Conservation (phyloP, 2,797 vertebrate species). For the Melanotaenia boesemani region DNA sequence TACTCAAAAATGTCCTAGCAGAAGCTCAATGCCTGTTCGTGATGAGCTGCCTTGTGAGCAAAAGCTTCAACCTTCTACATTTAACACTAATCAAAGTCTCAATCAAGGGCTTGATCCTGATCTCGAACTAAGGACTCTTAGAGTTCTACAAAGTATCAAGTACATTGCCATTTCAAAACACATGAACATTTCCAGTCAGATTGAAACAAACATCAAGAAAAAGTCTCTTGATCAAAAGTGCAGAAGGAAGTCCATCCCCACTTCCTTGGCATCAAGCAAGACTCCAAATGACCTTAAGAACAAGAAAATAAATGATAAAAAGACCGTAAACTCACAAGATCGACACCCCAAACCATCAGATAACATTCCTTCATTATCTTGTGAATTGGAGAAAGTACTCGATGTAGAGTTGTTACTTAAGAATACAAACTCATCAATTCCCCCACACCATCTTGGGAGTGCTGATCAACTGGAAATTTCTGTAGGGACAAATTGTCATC, state of each 20-base stretch:
- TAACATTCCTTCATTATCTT: conserved; percentile 16
- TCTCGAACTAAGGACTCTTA: conserved; percentile 53
- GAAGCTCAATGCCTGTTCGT: conserved; percentile 17
- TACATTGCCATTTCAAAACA: conserved; percentile 32
- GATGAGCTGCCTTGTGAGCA: conserved; percentile 32
- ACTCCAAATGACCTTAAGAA: conserved; percentile 14
- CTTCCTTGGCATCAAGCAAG: neutral
- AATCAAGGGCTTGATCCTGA: conserved; percentile 26
- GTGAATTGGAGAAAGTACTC: conserved; percentile 35
- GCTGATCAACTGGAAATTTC: conserved; percentile 11
- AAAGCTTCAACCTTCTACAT: conserved; percentile 4
- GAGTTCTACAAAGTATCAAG: conserved; percentile 50
- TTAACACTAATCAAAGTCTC: neutral
- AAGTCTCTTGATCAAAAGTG: conserved; percentile 9
- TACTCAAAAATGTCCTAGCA: conserved; percentile 1
- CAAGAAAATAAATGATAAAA: conserved; percentile 16
- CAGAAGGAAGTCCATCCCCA: conserved; percentile 1
- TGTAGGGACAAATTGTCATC: conserved; percentile 7
- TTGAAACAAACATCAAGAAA: conserved; percentile 11
- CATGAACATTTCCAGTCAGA: conserved; percentile 8
- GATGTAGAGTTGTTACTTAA: conserved; percentile 29
- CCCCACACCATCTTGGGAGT: conserved; percentile 19
- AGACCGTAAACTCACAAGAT: conserved; percentile 13
- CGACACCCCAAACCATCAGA: conserved; percentile 23
- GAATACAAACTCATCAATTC: conserved; percentile 8